Base-by-base conservation (phyloP, 2,888 invertebrate genomes). In the Amiota minor region DNA sequence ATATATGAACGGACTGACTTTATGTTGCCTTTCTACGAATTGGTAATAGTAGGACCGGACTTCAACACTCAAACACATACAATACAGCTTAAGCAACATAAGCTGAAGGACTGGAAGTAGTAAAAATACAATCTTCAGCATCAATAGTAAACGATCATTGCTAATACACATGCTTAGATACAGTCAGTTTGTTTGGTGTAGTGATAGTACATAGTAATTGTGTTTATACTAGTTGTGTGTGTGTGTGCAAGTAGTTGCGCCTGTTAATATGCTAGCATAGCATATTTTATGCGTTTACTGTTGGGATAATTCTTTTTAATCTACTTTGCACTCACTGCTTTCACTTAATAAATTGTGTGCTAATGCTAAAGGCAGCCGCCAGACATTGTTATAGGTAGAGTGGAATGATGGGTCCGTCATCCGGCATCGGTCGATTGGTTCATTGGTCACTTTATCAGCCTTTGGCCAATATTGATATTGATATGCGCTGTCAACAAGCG, bases 331-430 rank as follows among this genome's bases (percentile, higher is more conserved):
- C 62, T 62, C 62, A 62, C 62, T 62, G 62, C 62, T 62, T 50
- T 68, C 67, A 50, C 67, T 68, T 68, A 68, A 68, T 68, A 68
- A 68, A 68, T 68, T 68, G 67, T 68, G 50, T 68, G 65, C 53
- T 65, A 72, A 55, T 65, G 65, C 55, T n/a, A 16, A 65, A 45
- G 23, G 49, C 49, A 61, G n/a, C 53, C 9, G 53, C 9, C 53
- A 16, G 53, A 53, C 53, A 20, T 9, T 20, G 35, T 35, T 2
- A 35, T 6, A 35, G 23, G n/a, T n/a, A n/a, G 35, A 35, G 35
- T 6, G 35, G 35, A 35, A 35, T 6, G 35, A 35, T 2, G 23
- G 23, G 3, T 23, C 23, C 3, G 23, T n/a, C n/a, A n/a, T n/a
- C n/a, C n/a, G n/a, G n/a, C n/a, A n/a, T 23, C 35, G 35, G 35